phyloP scores from a whole-genome alignment of 2,113 vertebrate genomes.

The Actenoides lindsayi region DNA sequence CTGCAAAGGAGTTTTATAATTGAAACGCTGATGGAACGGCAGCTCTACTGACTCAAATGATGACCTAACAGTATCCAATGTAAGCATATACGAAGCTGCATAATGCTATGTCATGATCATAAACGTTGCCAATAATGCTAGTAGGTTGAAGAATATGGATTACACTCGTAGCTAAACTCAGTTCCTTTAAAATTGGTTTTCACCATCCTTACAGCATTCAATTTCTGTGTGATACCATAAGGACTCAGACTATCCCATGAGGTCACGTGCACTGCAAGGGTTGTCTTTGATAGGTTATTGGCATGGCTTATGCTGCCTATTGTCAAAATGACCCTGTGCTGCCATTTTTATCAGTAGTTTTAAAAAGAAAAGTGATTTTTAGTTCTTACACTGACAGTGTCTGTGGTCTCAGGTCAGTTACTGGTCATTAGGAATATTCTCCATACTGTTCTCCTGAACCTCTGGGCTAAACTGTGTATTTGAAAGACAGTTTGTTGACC shows the following conservation, averaged over 20 bases:
- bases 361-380: background rate
- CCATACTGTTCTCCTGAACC: background rate
- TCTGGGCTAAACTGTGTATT: background rate
- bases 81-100: background rate
- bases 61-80: background rate
- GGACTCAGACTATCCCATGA: accelerated
- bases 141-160: background rate
- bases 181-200: background rate
- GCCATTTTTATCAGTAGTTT: background rate
- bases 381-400: background rate
- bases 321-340: background rate
- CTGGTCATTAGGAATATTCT: background rate
- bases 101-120: background rate
- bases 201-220: accelerated
- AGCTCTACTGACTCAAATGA: background rate
- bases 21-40: background rate
- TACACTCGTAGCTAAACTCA: background rate
- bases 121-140: background rate
- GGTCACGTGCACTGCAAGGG: background rate
- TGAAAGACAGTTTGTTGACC: background rate
- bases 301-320: background rate
- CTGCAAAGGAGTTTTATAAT: conserved; percentile 34
- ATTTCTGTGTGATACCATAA: accelerated
- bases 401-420: background rate
- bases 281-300: background rate